Conservation (phyloP, 2,888 invertebrate species). For the Ramazzottius varieornatus region DNA sequence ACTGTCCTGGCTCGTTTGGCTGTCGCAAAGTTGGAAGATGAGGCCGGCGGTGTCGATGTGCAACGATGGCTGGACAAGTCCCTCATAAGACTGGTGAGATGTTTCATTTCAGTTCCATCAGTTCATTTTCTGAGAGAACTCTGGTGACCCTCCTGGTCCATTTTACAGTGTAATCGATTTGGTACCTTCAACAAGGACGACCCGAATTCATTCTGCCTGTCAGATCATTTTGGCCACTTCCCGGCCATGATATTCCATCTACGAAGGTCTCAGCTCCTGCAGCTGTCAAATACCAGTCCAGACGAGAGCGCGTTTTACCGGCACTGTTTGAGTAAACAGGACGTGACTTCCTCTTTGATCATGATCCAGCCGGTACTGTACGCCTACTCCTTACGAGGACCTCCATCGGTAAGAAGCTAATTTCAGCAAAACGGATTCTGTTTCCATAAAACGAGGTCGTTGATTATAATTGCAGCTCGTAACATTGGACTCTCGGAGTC, state of each 20-base stretch:
- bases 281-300: slow-evolving; percentile 98
- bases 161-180: slow-evolving; percentile 88
- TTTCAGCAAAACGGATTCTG: background rate
- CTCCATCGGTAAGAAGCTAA: slow-evolving; percentile 30
- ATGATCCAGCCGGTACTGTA: slow-evolving; percentile 99
- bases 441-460: background rate
- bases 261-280: slow-evolving; percentile 85
- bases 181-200: slow-evolving; percentile 95
- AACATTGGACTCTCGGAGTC: slow-evolving; percentile 79
- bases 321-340: slow-evolving; percentile 89
- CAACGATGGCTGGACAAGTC: slow-evolving; percentile 93
- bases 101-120: background rate
- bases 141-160: too few relatives aligned
- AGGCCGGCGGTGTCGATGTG: slow-evolving; percentile 66
- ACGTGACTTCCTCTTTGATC: slow-evolving; percentile 79
- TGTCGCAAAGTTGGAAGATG: slow-evolving; percentile 74
- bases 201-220: slow-evolving; percentile 74
- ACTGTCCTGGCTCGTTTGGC: slow-evolving; percentile 90
- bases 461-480: slow-evolving; percentile 40
- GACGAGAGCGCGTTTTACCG: slow-evolving; percentile 91
- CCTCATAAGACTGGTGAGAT: slow-evolving; percentile 63
- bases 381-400: slow-evolving; percentile 90
- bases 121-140: too few relatives aligned
- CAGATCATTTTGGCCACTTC: slow-evolving; percentile 87
- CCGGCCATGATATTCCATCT: slow-evolving; percentile 99